Base-by-base conservation (phyloP, 1,140 invertebrate genomes). In the Meloidogyne exigua region DNA sequence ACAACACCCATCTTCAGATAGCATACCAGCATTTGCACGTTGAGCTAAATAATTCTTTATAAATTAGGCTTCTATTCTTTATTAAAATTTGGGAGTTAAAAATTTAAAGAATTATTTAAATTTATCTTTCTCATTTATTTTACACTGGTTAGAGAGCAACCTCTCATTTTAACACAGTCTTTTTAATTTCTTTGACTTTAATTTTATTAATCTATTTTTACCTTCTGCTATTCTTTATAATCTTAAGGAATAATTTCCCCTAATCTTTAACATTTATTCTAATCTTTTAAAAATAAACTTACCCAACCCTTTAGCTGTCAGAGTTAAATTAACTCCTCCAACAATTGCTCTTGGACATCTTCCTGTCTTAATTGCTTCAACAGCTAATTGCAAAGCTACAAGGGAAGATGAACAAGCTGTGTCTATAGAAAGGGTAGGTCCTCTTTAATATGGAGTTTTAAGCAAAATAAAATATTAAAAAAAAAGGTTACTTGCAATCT, bases 371-470 rank as follows among this genome's bases (percentile, higher is more conserved):
- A 98, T 95, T 18, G 93, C 92, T 10, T 89, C 87, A 15, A 94
- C 90, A 15, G 95, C 96, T 84, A 95, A 92, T 82, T 88, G 81
- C 83, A 98, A 88, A 1, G 94, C 95, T 85, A 93, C 91, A 84
- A 96, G 88, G 68, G 93, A 93, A 78, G 94, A 96, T 0, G 95
- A 96, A 88, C 95, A 98, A 0, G 95, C 95, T 11, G 95, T 96
- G 88, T 98, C 95, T 9, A 97, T 88, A 5, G 93, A 92, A 88
- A 92, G 95, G 88, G 94, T 96, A 1, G 95, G 95, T 15, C 95
- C 92, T 91, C 80, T 57, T n/a, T 5, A 57, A 57, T 32, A 32
- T n/a, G 21, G 21, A 15, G n/a, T 57, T 57, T 57, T 18, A 18
- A 28, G 57, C 81, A 66, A 70, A 42, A n/a, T 11, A 13, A 57